Percentiles rank a stretch among this genome's conserved stretches.
phyloP scores from a whole-genome alignment of 2,113 vertebrate species.

The Corythornis vintsioides region DNA sequence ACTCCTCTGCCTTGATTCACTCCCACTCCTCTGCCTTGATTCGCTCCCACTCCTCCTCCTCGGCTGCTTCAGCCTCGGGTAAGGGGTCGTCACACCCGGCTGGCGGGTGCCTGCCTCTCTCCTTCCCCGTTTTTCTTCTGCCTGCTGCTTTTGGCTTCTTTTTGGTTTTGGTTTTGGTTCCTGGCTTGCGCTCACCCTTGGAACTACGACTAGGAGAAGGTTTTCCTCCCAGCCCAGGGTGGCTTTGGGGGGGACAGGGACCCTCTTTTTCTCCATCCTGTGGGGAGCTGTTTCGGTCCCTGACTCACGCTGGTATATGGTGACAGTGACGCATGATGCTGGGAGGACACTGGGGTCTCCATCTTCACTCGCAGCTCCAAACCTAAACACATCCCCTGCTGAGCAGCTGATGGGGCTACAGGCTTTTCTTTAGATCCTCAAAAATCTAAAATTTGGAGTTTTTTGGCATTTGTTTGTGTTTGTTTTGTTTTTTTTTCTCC shows the following conservation, averaged over 20 bases:
- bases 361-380: background rate
- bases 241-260: background rate
- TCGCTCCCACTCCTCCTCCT: slow-evolving; percentile 68
- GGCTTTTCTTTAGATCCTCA: background rate
- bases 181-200: background rate
- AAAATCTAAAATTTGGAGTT: rapidly evolving
- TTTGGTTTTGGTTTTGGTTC: no score
- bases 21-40: background rate
- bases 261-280: background rate
- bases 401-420: background rate
- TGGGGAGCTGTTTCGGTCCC: background rate
- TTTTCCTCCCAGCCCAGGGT: background rate
- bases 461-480: background rate
- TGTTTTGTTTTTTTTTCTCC: no score
- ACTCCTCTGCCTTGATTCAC: slow-evolving; percentile 41
- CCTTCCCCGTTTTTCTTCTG: background rate
- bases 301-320: slow-evolving; percentile 28
- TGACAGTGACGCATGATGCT: background rate
- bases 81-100: background rate
- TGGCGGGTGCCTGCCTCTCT: rapidly evolving
- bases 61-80: slow-evolving; percentile 75
- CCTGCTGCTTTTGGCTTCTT: background rate
- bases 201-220: rapidly evolving
- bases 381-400: background rate
- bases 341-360: background rate